Conservation (phyloP, 2,888 invertebrate species). For the Geotrupes spiniger region DNA sequence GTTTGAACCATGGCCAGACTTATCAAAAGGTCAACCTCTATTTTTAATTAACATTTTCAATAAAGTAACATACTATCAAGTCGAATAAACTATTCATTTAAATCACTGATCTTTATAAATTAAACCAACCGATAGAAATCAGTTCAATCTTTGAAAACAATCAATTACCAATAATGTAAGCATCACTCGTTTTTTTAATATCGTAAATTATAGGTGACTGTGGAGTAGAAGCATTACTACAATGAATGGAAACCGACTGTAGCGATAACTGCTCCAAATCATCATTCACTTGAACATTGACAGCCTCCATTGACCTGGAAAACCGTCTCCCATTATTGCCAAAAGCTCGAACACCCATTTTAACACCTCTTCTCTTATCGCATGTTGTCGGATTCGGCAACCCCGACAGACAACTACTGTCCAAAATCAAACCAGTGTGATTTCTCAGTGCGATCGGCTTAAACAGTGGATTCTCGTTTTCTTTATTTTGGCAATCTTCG, state of each 20-base stretch:
- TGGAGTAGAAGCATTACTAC: slow-evolving; percentile 44
- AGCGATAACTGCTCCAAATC: slow-evolving; percentile 46
- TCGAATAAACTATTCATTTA: too few relatives aligned
- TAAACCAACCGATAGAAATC: background rate
- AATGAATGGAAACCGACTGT: slow-evolving; percentile 45
- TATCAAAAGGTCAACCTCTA: too few relatives aligned
- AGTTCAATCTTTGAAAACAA: background rate
- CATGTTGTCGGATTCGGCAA: slow-evolving; percentile 32
- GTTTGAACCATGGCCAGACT: too few relatives aligned
- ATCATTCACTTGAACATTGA: slow-evolving; percentile 40
- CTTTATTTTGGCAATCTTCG: slow-evolving; percentile 64
- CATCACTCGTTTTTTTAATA: slow-evolving; percentile 51
- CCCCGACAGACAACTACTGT: slow-evolving; percentile 43
- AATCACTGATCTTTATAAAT: too few relatives aligned
- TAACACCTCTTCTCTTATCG: slow-evolving; percentile 61
- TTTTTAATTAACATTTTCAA: too few relatives aligned
- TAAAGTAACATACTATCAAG: too few relatives aligned
- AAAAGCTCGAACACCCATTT: slow-evolving; percentile 72
- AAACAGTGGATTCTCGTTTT: slow-evolving; percentile 62
- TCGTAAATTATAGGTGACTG: slow-evolving; percentile 36
- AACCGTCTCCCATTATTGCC: slow-evolving; percentile 38
- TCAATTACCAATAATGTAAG: slow-evolving; percentile 56
- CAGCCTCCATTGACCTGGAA: slow-evolving; percentile 47
- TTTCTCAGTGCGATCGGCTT: slow-evolving; percentile 14
- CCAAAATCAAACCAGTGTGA: slow-evolving; percentile 37